Evolutionary conservation across 2,888 invertebrate genomes (phyloP).

Genomic region (Chrysolina oricalcia): DNA sequence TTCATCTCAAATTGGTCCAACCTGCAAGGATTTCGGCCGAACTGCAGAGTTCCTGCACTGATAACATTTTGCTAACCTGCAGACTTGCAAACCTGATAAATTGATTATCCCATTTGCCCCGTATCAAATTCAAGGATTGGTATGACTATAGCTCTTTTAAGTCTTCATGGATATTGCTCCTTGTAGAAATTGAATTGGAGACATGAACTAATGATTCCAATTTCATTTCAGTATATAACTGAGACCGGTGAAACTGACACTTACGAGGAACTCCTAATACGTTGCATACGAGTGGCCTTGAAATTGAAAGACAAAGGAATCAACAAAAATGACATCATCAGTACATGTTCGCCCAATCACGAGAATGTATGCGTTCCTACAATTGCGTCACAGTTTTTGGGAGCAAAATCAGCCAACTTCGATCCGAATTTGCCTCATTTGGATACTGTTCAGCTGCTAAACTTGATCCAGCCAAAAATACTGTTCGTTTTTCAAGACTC

Average conservation of each 20-base stretch:
- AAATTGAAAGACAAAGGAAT: constrained; percentile 44
- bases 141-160: too few relatives aligned
- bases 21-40: too few relatives aligned
- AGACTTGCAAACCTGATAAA: too few relatives aligned
- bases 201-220: too few relatives aligned
- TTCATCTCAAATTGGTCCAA: too few relatives aligned
- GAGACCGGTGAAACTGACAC: constrained; percentile 44
- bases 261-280: constrained; percentile 37
- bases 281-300: constrained; percentile 44
- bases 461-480: constrained; percentile 49
- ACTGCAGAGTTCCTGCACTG: too few relatives aligned
- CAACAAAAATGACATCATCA: constrained; percentile 42
- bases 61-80: too few relatives aligned
- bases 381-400: constrained; percentile 72
- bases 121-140: too few relatives aligned
- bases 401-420: constrained; percentile 62
- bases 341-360: constrained; percentile 45
- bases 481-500: constrained; percentile 50
- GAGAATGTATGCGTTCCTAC: constrained; percentile 67
- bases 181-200: too few relatives aligned
- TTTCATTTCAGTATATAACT: constrained; percentile 42
- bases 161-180: too few relatives aligned
- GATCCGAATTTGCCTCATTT: constrained; percentile 59
- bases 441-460: constrained; percentile 50
- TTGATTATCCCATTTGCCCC: too few relatives aligned